Base-by-base conservation (phyloP, 2,113 vertebrate species). In the Tyrannus savana region DNA sequence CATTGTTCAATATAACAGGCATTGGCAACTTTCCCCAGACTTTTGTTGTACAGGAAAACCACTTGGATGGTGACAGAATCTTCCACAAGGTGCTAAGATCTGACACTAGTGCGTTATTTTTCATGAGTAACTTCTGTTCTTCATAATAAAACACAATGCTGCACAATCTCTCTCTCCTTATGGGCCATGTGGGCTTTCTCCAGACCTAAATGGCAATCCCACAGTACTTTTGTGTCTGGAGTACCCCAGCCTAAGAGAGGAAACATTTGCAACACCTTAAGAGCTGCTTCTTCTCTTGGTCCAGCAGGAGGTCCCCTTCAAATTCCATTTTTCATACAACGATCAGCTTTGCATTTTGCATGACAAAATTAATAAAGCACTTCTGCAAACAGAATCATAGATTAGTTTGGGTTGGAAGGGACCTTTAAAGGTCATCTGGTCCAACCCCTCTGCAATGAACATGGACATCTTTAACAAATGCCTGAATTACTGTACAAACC, bases 31-130 rank as follows among this genome's bases (percentile, higher is more conserved):
- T 95, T 75, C 84, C 86, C 69, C 89, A 93, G 90, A 75, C 80
- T 96, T 96, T 72, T 62, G 52, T 76, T 78, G 46, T 21, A 27
- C 9, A 23, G 44, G 52, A 93, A 90, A 90, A 90, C 87, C 60
- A 21, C 73, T 96, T 58, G 86, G 73, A 93, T 91, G 77, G 85
- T 94, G 96, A 90, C 77, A 93, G 87, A 37, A 94, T 89, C 92
- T 76, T 90, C 88, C 66, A 89, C 68, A 76, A 73, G 86, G 86
- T 92, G 77, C 80, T 92, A 79, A 89, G 60, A 87, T 72, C 58
- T 96, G 90, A 89, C 86, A 82, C 23, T 30, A 76, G 41, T 42
- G 77, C 31, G 27, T 87, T 82, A 73, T 84, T 94, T 93, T 79
- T 89, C 66, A 62, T 41, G 46, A 93, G 37, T 28, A 24, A 93